Conservation (phyloP, 2,888 invertebrate species). For the Cataglyphis cursor region DNA sequence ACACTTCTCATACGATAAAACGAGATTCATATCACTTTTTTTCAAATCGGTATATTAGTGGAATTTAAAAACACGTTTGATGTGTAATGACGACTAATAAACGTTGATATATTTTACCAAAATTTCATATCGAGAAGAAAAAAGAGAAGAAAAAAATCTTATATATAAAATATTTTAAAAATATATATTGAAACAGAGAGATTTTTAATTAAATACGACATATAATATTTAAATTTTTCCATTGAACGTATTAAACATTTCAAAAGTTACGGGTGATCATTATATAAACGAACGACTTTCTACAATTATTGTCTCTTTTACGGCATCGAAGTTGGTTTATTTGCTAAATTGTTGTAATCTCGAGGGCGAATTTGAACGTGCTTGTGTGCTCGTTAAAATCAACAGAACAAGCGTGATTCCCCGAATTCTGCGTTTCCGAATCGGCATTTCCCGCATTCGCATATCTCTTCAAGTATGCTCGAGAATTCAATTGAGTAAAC, state of each 20-base stretch:
- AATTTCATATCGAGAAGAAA: neutral
- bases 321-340: neutral
- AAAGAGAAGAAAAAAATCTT: neutral
- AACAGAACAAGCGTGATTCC: constrained; percentile 14
- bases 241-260: neutral
- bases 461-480: constrained; percentile 37
- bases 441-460: constrained; percentile 34
- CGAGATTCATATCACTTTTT: neutral
- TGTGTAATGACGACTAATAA: neutral
- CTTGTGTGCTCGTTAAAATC: constrained; percentile 23
- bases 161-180: neutral
- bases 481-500: constrained; percentile 22
- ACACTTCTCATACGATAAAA: neutral
- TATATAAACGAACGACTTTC: neutral
- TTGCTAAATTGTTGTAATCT: neutral
- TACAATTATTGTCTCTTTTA: neutral
- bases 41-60: neutral
- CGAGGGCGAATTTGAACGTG: constrained; percentile 3
- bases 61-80: neutral
- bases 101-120: neutral
- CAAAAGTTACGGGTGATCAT: neutral
- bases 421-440: constrained; percentile 11
- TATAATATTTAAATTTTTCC: neutral
- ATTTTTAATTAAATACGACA: neutral
- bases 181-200: neutral